Percentiles rank a stretch among this genome's conserved stretches.
Conservation (phyloP, 2,797 vertebrate genomes). For the Melanotaenia maccullochi region DNA sequence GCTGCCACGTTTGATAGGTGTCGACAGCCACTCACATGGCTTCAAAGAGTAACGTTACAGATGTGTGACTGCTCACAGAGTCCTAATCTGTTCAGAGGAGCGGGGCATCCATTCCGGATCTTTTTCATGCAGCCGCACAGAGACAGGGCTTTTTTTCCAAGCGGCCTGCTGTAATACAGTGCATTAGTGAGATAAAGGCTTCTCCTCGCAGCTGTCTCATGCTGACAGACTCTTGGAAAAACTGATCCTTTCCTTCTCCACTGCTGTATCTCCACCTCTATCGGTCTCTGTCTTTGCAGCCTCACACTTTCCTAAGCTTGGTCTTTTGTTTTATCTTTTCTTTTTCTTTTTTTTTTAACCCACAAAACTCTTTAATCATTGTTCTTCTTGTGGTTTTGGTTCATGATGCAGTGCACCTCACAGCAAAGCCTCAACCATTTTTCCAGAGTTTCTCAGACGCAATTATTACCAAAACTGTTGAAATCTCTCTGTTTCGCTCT, state of each 20-base stretch:
- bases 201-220: slow-evolving; percentile 76
- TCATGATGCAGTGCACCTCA: slow-evolving; percentile 40
- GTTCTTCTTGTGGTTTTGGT: slow-evolving; percentile 32
- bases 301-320: slow-evolving; percentile 58
- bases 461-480: slow-evolving; percentile 16
- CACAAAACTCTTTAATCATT: slow-evolving; percentile 59
- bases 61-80: slow-evolving; percentile 79
- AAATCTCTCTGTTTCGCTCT: background rate
- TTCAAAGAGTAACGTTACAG: slow-evolving; percentile 77
- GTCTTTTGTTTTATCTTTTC: slow-evolving; percentile 20
- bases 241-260: slow-evolving; percentile 62
- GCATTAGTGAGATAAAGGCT: slow-evolving; percentile 85
- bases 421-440: slow-evolving; percentile 45
- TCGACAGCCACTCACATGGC: slow-evolving; percentile 69
- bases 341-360: slow-evolving; percentile 5
- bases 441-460: slow-evolving; percentile 51
- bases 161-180: slow-evolving; percentile 75
- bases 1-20: slow-evolving; percentile 64
- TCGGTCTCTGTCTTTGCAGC: slow-evolving; percentile 56
- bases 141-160: slow-evolving; percentile 75
- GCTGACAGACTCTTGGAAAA: slow-evolving; percentile 81
- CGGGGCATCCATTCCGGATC: slow-evolving; percentile 74
- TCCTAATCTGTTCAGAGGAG: slow-evolving; percentile 81
- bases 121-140: slow-evolving; percentile 80
- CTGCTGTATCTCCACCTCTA: slow-evolving; percentile 57